These are phyloP conservation scores for Hycleus phaleratus DNA, from an alignment of 1,140 invertebrate genomes.

Conservation along the genomic window DNA sequence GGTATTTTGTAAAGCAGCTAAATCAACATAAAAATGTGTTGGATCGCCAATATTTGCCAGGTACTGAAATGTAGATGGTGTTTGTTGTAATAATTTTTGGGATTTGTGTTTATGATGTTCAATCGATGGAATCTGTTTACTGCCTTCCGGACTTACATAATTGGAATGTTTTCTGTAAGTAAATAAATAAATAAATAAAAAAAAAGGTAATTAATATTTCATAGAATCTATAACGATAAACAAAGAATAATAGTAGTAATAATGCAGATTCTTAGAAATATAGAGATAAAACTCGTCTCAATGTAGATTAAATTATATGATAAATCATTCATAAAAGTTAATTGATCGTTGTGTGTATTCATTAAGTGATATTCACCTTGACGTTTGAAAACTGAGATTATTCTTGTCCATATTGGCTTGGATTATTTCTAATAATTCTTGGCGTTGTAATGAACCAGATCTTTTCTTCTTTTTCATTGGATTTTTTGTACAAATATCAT, in stretches of 20 bases:
- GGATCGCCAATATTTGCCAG: conserved; percentile 23
- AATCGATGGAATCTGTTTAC: background rate
- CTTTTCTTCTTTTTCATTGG: conserved; percentile 42
- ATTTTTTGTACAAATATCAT: conserved; percentile 14
- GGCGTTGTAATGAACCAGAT: conserved; percentile 65
- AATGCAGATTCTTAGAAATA: too few relatives aligned
- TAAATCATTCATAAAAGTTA: too few relatives aligned
- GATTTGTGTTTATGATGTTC: conserved; percentile 17
- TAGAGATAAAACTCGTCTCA: background rate
- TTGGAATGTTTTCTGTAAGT: conserved; percentile 26
- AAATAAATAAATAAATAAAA: background rate
- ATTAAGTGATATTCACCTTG: conserved; percentile 48
- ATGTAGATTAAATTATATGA: background rate
- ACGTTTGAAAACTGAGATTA: conserved; percentile 72
- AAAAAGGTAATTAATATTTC: too few relatives aligned
- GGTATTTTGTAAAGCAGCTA: conserved; percentile 23
- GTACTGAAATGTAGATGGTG: conserved; percentile 17
- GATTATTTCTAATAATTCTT: conserved; percentile 77
- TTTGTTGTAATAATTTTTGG: background rate
- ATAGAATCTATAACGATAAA: too few relatives aligned
- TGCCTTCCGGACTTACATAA: conserved; percentile 15
- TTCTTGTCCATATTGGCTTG: conserved; percentile 89
- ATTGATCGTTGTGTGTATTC: too few relatives aligned
- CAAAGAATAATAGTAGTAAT: too few relatives aligned
- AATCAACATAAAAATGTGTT: conserved; percentile 28